phyloP scores from a whole-genome alignment of 2,797 vertebrate species.

The Knipowitschia caucasica region DNA sequence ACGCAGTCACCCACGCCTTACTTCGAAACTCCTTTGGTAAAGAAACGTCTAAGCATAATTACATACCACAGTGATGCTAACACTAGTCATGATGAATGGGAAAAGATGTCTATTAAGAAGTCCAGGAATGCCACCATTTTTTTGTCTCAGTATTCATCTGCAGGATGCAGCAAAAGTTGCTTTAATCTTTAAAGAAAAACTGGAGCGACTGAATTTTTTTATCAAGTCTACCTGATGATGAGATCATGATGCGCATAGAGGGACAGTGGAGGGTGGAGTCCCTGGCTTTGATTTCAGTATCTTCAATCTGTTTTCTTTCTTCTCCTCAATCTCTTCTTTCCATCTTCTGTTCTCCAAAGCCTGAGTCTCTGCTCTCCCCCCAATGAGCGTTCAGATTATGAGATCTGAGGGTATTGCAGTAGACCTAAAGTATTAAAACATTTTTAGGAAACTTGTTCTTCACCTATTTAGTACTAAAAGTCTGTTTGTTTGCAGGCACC shows the following conservation, averaged over 20 bases:
- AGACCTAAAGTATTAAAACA: neutral
- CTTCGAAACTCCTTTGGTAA: conserved; percentile 98
- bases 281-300: conserved; percentile 48
- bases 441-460: neutral
- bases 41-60: conserved; percentile 37
- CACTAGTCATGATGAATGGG: neutral
- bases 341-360: conserved; percentile 37
- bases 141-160: no score
- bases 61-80: neutral
- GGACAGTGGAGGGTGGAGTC: conserved; percentile 38
- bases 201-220: neutral
- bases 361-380: conserved; percentile 40
- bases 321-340: neutral
- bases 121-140: no score
- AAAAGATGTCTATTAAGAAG: no score
- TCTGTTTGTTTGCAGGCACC: conserved; percentile 81
- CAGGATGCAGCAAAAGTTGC: no score
- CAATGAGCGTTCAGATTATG: conserved; percentile 73
- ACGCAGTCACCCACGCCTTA: conserved; percentile 92
- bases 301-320: neutral
- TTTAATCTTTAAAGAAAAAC: neutral
- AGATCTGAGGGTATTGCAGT: conserved; percentile 67
- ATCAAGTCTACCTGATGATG: conserved; percentile 54
- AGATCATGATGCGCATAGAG: conserved; percentile 71
- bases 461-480: no score